phyloP scores from a whole-genome alignment of 2,888 invertebrate species.

The Dione juno region DNA sequence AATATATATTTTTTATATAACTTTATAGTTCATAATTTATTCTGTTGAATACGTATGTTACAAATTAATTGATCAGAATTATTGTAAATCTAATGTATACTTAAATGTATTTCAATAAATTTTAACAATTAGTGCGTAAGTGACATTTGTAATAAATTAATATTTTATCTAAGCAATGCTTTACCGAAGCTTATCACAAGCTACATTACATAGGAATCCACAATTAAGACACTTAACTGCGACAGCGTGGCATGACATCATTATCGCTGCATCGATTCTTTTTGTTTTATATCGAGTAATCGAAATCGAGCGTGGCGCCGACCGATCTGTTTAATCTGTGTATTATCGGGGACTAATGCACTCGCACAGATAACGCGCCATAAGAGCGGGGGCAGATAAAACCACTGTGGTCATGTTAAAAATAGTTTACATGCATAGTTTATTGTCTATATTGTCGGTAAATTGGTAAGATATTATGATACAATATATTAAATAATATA shows the following conservation, averaged over 20 bases:
- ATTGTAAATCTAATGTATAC: background rate
- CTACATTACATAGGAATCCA: slow-evolving; percentile 69
- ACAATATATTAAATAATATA: background rate
- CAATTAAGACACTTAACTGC: slow-evolving; percentile 74
- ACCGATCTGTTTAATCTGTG: slow-evolving; percentile 79
- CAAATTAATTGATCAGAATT: background rate
- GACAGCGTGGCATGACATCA: slow-evolving; percentile 77
- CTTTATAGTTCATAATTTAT: background rate
- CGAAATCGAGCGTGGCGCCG: slow-evolving; percentile 80
- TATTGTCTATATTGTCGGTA: slow-evolving; percentile 62
- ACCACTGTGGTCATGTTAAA: slow-evolving; percentile 82
- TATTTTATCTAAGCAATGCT: slow-evolving; percentile 27
- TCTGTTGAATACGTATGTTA: background rate
- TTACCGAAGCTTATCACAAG: slow-evolving; percentile 37
- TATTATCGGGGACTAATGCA: slow-evolving; percentile 83
- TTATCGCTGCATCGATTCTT: slow-evolving; percentile 78
- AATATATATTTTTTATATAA: background rate
- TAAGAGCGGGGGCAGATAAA: slow-evolving; percentile 82
- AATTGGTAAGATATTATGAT: slow-evolving; percentile 51
- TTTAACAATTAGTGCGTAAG: slow-evolving; percentile 6
- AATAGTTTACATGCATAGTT: slow-evolving; percentile 82
- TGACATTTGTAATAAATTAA: slow-evolving; percentile 22
- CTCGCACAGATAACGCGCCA: slow-evolving; percentile 75
- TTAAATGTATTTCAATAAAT: background rate
- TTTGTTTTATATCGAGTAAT: slow-evolving; percentile 78